Evolutionary conservation across 2,888 invertebrate species (phyloP), one percentile per base, ranked within the genome.

Genomic region (Amiota mariae): DNA sequence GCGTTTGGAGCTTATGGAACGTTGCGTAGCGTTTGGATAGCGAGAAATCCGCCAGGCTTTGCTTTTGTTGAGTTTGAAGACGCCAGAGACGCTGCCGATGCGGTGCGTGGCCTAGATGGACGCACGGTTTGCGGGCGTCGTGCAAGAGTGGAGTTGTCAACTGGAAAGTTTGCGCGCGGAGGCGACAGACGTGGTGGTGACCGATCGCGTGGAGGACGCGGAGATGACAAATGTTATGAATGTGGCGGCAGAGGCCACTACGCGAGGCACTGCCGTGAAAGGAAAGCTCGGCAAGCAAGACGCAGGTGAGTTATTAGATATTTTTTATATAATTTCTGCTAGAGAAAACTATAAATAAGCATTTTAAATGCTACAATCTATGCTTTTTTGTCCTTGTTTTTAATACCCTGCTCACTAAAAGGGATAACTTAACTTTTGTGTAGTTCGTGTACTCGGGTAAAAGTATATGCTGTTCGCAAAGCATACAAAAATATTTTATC

Each of bases 21-120:
- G 1, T 91, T 98, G 82, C 93, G 96, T 85, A 98, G 97, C 91
- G 98, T 98, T 64, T 98, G 98, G 98, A 97, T 98, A n/a, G 98
- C 98, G 0, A 92, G 98, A 81, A 97, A 98, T 90, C 90, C 90
- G 12, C 97, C 98, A 74, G 98, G 97, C 71, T 97, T 98, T 90
- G 97, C 97, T 9, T 97, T 97, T 90, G 96, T 97, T 1, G 97
- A 97, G 89, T 97, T 96, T 89, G 97, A 97, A 91, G 97, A 98
- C 90, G 93, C 95, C 8, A 81, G 90, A 78, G 98, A 98, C 90
- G 97, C 97, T 11, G 96, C 97, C 86, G 97, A 97, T 90, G 96
- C 97, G 46, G 96, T 97, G 76, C 87, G 93, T 63, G 93, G 93
- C 12, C 87, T 93, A 88, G 95, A 95, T 88, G 95, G 95, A 0